phyloP scores from a whole-genome alignment of 2,888 invertebrate genomes.

The Scaptomyza reducta region DNA sequence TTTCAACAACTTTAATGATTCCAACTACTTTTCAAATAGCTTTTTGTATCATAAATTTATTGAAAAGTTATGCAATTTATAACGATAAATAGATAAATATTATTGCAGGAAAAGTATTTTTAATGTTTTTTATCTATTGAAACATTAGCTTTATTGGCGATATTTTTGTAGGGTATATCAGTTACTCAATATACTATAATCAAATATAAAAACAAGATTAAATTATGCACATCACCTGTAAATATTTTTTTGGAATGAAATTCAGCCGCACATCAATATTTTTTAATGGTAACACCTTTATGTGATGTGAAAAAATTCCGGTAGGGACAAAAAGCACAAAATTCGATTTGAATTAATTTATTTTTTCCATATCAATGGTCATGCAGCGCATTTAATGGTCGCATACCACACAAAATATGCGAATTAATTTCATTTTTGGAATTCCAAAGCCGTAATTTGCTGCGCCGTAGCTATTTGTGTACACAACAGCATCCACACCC shows the following conservation, averaged over 20 bases:
- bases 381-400: constrained; percentile 24
- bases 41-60: neutral
- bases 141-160: neutral
- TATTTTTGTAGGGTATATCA: neutral
- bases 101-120: neutral
- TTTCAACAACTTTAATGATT: neutral
- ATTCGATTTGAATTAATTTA: neutral
- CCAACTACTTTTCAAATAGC: too few relatives aligned
- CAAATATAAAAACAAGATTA: neutral
- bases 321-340: neutral
- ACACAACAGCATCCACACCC: constrained; percentile 14
- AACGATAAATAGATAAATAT: neutral
- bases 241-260: neutral
- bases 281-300: too few relatives aligned
- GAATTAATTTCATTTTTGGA: constrained; percentile 31
- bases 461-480: constrained; percentile 41
- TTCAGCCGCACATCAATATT: neutral
- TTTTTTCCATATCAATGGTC: neutral
- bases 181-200: neutral
- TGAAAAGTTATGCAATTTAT: neutral
- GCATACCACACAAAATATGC: neutral
- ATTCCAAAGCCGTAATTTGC: constrained; percentile 37
- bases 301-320: neutral
- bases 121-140: neutral
- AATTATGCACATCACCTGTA: neutral